phyloP scores from a whole-genome alignment of 37 sponge, comb jelly and placozoan genomes.

The Ephydatia muelleri region DNA sequence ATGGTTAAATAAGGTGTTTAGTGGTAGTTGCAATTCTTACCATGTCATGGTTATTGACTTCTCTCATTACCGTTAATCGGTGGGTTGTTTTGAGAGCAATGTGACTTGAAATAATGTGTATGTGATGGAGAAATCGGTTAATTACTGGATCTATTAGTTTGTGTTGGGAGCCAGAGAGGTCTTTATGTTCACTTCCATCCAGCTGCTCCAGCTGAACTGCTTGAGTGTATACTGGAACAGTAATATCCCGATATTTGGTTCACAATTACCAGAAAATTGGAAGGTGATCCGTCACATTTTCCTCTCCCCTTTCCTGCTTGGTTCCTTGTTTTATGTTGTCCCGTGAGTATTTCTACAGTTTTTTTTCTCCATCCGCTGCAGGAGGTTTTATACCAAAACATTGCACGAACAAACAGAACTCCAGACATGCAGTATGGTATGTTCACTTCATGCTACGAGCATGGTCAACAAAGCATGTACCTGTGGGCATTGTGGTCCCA shows the following conservation, averaged over 20 bases:
- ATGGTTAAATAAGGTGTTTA: neutral
- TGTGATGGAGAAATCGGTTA: no score
- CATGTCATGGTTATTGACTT: no score
- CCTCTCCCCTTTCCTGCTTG: no score
- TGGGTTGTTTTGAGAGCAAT: no score
- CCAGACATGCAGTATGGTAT: constrained; percentile 30
- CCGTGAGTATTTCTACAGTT: no score
- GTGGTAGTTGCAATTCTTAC: neutral
- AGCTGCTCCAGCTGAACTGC: constrained; percentile 60
- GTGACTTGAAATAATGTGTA: no score
- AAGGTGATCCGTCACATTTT: constrained; percentile 4
- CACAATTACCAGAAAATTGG: constrained; percentile 30
- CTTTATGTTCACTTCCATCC: constrained; percentile 11
- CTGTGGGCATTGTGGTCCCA: neutral
- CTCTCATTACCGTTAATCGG: no score
- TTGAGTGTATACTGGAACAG: constrained; percentile 67
- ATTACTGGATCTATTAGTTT: no score
- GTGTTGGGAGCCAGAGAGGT: no score
- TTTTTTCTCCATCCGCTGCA: neutral
- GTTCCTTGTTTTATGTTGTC: neutral
- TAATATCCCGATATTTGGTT: neutral
- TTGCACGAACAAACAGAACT: constrained; percentile 12
- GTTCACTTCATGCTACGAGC: neutral
- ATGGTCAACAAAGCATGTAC: neutral
- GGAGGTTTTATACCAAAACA: constrained; percentile 12